These are phyloP conservation scores for Sycobia sp. DNA, from an alignment of 1,140 invertebrate genomes.

Conservation along the genomic window DNA sequence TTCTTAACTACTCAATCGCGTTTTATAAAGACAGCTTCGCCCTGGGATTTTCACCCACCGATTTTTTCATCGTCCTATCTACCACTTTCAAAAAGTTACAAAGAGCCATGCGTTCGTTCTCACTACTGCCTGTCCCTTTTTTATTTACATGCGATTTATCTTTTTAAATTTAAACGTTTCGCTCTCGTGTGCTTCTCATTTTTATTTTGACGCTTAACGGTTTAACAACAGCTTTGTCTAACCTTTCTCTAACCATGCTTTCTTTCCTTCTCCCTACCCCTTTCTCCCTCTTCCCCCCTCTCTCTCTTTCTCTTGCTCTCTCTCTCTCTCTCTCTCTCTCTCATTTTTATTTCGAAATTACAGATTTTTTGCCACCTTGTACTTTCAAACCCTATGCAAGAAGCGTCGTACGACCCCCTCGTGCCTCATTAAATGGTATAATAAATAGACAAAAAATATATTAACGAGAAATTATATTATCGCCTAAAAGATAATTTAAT, in stretches of 20 bases:
- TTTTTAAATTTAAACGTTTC: background rate
- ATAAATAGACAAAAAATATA: constrained; percentile 32
- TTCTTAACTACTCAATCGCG: constrained; percentile 21
- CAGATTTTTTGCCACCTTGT: constrained; percentile 8
- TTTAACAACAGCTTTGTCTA: constrained; percentile 8
- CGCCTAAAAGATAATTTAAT: constrained; percentile 29
- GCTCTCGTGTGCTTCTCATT: background rate
- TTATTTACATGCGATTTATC: constrained; percentile 29
- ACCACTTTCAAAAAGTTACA: constrained; percentile 34
- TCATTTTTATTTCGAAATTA: background rate
- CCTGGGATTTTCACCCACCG: background rate
- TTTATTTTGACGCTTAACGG: background rate
- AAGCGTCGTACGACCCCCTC: constrained; percentile 15
- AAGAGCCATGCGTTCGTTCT: constrained; percentile 24
- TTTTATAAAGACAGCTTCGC: constrained; percentile 16
- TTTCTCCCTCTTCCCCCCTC: no score
- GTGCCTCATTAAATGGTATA: constrained; percentile 5
- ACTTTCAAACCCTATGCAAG: constrained; percentile 10
- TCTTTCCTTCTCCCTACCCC: no score
- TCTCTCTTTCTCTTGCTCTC: no score
- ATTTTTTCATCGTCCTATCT: constrained; percentile 21
- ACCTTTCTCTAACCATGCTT: background rate
- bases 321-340: no score
- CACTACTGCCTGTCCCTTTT: constrained; percentile 3
- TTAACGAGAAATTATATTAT: constrained; percentile 28